These are phyloP conservation scores for Stichopus chloronotus DNA, from an alignment of 35 echinoderm and acorn worm species.

Conservation along the genomic window DNA sequence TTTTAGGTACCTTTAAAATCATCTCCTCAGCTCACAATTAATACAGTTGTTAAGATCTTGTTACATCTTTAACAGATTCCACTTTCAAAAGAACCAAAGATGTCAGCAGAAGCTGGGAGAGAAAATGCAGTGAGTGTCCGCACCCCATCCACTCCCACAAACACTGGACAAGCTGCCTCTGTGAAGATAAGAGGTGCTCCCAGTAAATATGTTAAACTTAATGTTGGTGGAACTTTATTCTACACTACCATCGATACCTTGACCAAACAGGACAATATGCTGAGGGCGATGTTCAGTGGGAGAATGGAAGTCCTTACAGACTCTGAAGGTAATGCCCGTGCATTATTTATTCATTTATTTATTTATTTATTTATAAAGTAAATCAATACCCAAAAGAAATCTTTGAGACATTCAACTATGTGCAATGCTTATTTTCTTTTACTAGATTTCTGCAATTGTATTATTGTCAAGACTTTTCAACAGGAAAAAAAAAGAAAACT, in stretches of 20 bases:
- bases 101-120: conserved; percentile 78
- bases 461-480: too few species aligned
- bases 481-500: too few species aligned
- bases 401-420: too few species aligned
- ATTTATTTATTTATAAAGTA: too few species aligned
- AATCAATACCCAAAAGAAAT: too few species aligned
- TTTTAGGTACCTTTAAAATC: too few species aligned
- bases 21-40: too few species aligned
- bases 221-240: conserved; percentile 93
- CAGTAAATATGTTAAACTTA: conserved; percentile 98
- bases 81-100: neutral
- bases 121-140: conserved; percentile 26
- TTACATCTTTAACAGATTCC: conserved; percentile 7
- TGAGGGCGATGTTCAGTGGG: conserved; percentile 98
- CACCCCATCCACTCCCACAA: conserved; percentile 37
- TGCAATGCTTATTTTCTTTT: too few species aligned
- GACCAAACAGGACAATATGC: conserved; percentile 98
- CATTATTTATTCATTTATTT: neutral
- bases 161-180: conserved; percentile 58
- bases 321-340: conserved; percentile 76
- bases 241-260: conserved; percentile 98
- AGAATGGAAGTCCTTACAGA: conserved; percentile 98
- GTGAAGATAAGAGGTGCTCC: conserved; percentile 90
- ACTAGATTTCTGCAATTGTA: too few species aligned
- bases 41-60: neutral